Base-by-base conservation (phyloP, 2,113 vertebrate species). In the Camelus bactrianus region DNA sequence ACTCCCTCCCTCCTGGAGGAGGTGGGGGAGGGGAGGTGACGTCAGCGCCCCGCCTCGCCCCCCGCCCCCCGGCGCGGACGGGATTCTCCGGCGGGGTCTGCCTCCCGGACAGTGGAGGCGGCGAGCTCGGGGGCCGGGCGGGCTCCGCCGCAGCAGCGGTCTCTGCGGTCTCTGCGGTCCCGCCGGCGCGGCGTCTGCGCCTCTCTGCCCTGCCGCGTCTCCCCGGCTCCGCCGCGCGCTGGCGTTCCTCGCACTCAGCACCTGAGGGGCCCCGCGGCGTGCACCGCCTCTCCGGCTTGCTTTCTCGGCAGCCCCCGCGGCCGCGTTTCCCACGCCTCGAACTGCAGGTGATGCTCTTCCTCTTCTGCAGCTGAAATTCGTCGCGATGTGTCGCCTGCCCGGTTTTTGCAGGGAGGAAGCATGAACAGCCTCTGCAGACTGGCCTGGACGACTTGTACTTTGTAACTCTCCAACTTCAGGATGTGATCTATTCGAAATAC, bases 1-100 rank as follows among this genome's bases (percentile, higher is more conserved):
- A 20, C 93, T 84, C 96, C 67, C 97, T 86, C 97, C 91, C 62
- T 50, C 94, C 20, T 6, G 92, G 97, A 73, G 79, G 42, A 3
- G 35, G 32, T 35, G 97, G 97, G 96, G 96, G 95, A 76, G 87
- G 97, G 95, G 80, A 56, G 92, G 91, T 97, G 97, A 98, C 97
- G 97, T 98, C 97, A 98, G 84, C 56, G 91, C 98, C 94, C 97
- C 98, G 83, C 97, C 96, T 94, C 6, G 76, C 95, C 92, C 94
- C 77, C 75, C 5, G n/a, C 73, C 75, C 94, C 38, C 79, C 64
- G 9, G 89, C 35, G 19, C 12, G 11, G 80, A 79, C 46, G 12
- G 79, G 96, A 46, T 77, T 77, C 97, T 73, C 94, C 19, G 0
- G 84, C 64, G 20, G 46, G 77, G 91, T 32, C 54, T 46, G 95